phyloP scores from a whole-genome alignment of 1,140 invertebrate genomes.

The Thrips palmi region DNA sequence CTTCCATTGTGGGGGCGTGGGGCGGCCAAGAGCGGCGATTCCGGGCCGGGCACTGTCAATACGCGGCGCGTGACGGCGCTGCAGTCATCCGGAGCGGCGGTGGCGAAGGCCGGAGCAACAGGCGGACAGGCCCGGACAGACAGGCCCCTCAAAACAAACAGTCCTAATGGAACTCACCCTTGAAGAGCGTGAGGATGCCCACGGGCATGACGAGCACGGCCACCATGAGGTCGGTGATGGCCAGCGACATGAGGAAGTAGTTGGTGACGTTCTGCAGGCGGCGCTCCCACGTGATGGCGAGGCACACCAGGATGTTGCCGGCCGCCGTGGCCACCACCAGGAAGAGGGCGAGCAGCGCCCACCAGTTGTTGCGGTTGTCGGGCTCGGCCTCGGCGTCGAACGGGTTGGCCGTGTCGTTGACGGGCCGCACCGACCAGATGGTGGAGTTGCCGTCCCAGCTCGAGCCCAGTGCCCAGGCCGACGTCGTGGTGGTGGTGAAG shows the following conservation, averaged over 20 bases:
- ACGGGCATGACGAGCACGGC: conserved; percentile 81
- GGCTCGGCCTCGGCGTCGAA: neutral
- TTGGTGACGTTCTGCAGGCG: conserved; percentile 89
- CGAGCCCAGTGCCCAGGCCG: neutral
- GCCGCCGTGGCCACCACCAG: conserved; percentile 72
- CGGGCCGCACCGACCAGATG: neutral
- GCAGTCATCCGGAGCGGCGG: too few relatives aligned
- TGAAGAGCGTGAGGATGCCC: conserved; percentile 56
- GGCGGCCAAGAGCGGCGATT: too few relatives aligned
- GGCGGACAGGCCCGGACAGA: too few relatives aligned
- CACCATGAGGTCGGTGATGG: conserved; percentile 88
- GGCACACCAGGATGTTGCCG: conserved; percentile 84
- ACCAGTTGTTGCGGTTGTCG: conserved; percentile 31
- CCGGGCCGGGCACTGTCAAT: too few relatives aligned
- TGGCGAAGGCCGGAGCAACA: too few relatives aligned
- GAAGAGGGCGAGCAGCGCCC: conserved; percentile 54
- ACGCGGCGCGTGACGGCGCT: too few relatives aligned
- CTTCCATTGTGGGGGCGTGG: too few relatives aligned
- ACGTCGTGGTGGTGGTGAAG: neutral
- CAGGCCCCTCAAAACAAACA: too few relatives aligned
- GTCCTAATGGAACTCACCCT: conserved; percentile 34
- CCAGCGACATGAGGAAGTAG: conserved; percentile 89
- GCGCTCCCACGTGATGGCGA: conserved; percentile 75
- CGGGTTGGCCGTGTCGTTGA: neutral
- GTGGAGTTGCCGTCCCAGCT: conserved; percentile 7